Conservation (phyloP, 2,888 invertebrate genomes). For the Apantesis nais region DNA sequence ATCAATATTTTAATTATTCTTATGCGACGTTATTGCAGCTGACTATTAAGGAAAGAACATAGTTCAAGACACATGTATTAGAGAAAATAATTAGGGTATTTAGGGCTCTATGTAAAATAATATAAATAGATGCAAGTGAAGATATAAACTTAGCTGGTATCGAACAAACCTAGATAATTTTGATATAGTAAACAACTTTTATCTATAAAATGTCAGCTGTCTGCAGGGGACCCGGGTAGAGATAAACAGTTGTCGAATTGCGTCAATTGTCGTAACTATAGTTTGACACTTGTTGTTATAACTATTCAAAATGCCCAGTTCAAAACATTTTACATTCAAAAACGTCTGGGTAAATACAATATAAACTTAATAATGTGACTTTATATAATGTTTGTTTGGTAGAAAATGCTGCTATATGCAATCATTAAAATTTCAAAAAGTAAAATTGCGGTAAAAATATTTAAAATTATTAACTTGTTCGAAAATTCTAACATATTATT, state of each 20-base stretch:
- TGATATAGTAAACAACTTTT: conserved; percentile 18
- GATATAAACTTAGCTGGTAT: not conserved
- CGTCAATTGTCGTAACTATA: conserved; percentile 22
- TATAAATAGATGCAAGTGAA: not conserved
- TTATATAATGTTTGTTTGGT: conserved; percentile 29
- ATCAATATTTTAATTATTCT: too few species aligned
- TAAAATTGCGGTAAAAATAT: not conserved
- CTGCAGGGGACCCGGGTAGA: conserved; percentile 10
- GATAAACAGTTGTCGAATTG: conserved; percentile 15
- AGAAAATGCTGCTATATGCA: not conserved
- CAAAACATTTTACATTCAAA: conserved; percentile 40
- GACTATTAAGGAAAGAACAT: too few species aligned
- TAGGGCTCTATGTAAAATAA: not conserved
- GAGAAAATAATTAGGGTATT: not conserved
- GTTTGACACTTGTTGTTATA: conserved; percentile 33
- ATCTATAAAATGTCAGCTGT: conserved; percentile 21
- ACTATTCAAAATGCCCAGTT: conserved; percentile 37
- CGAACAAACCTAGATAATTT: not conserved
- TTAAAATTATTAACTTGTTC: not conserved
- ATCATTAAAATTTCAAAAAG: not conserved
- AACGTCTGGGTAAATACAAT: conserved; percentile 20
- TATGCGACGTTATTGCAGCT: too few species aligned
- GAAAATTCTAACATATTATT: too few species aligned
- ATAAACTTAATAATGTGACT: conserved; percentile 35
- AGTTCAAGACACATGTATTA: not conserved